Conservation (phyloP, 30 jellyfish, hydroid and myxozoan species). For the Pelagia noctiluca region DNA sequence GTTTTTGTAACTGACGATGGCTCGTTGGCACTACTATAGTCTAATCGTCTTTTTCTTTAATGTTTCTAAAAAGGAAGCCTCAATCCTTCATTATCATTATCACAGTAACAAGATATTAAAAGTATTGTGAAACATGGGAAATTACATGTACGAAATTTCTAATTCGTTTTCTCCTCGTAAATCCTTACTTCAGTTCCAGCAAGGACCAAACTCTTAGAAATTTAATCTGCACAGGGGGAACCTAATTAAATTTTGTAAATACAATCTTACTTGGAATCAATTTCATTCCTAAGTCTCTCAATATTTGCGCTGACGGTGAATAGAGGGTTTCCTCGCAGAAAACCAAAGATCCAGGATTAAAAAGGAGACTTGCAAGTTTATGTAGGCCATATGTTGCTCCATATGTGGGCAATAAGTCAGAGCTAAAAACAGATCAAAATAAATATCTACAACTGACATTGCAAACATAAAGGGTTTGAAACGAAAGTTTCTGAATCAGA, state of each 20-base stretch:
- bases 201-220: too few relatives aligned
- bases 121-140: too few relatives aligned
- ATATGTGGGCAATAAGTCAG: slow-evolving; percentile 37
- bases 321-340: background rate
- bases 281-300: background rate
- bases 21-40: too few relatives aligned
- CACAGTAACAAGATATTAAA: background rate
- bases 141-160: too few relatives aligned
- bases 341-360: background rate
- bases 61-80: too few relatives aligned
- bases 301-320: background rate
- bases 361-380: background rate
- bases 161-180: too few relatives aligned
- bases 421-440: slow-evolving; percentile 20
- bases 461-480: background rate
- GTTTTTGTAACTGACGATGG: too few relatives aligned
- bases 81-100: background rate
- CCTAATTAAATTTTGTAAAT: too few relatives aligned
- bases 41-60: too few relatives aligned
- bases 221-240: too few relatives aligned
- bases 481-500: background rate
- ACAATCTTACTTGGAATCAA: background rate
- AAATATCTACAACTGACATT: background rate
- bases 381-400: slow-evolving; percentile 59
- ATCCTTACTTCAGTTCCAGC: background rate